Conservation (phyloP, 2,888 invertebrate species). For the Drosophila siamana region DNA sequence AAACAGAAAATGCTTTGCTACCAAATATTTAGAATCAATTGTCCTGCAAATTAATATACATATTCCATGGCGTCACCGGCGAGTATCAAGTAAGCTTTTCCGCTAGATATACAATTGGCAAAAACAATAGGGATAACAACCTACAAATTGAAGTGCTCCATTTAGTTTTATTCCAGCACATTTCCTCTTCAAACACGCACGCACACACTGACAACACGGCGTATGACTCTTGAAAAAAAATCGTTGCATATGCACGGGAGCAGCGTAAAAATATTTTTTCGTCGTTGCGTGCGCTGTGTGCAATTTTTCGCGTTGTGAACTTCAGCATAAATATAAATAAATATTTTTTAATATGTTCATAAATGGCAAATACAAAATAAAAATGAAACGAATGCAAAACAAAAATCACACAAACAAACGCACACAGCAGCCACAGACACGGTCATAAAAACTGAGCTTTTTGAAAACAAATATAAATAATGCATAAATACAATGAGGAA, state of each 20-base stretch:
- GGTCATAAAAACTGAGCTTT: conserved; percentile 30
- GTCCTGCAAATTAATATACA: not conserved
- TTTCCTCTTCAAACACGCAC: conserved; percentile 7
- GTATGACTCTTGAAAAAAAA: conserved; percentile 24
- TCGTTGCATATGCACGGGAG: conserved; percentile 50
- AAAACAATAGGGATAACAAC: conserved; percentile 10
- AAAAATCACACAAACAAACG: conserved; percentile 44
- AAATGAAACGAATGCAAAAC: conserved; percentile 5
- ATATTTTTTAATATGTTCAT: conserved; percentile 56
- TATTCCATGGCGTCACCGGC: not conserved
- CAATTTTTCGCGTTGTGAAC: conserved; percentile 14
- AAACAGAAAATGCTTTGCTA: not conserved
- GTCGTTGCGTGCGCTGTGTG: not conserved
- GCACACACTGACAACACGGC: conserved; percentile 9
- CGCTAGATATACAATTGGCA: conserved; percentile 1
- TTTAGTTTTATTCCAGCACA: conserved; percentile 20
- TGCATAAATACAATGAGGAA: conserved; percentile 64
- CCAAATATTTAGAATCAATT: not conserved
- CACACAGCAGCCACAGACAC: conserved; percentile 6
- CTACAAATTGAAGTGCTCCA: conserved; percentile 19
- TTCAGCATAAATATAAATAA: conserved; percentile 59
- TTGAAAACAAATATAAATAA: conserved; percentile 67
- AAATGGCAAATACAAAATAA: conserved; percentile 51
- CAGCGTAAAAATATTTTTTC: conserved; percentile 26
- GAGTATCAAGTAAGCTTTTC: not conserved